phyloP scores from a whole-genome alignment of 1,140 invertebrate genomes.

The Aphaenogaster floridana region DNA sequence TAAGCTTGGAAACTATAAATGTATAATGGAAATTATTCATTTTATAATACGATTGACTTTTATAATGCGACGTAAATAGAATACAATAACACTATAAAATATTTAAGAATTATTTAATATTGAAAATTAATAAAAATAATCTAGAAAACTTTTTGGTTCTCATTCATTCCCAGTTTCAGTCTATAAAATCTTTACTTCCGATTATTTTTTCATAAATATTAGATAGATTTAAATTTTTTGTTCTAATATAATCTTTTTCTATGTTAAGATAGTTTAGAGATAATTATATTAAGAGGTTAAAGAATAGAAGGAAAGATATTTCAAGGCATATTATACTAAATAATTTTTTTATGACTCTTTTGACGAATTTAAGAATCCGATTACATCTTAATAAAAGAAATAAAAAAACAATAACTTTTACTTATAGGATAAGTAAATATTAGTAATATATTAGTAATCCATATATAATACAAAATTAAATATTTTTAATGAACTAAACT shows the following conservation, averaged over 20 bases:
- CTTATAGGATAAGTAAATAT: background rate
- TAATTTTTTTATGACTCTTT: background rate
- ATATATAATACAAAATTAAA: background rate
- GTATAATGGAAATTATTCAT: background rate
- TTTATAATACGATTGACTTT: background rate
- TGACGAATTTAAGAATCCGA: background rate
- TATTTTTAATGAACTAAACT: background rate
- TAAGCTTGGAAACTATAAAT: background rate
- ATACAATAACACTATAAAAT: background rate
- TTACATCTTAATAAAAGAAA: slow-evolving; percentile 10
- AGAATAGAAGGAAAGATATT: background rate
- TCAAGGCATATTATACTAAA: background rate
- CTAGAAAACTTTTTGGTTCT: background rate
- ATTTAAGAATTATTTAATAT: background rate
- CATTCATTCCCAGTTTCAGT: background rate
- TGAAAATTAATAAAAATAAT: background rate
- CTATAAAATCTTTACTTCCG: background rate
- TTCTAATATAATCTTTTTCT: background rate
- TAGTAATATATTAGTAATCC: background rate
- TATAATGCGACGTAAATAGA: background rate
- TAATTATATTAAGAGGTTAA: background rate
- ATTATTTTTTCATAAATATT: slow-evolving; percentile 10
- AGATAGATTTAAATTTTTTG: background rate
- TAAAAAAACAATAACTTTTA: slow-evolving; percentile 2
- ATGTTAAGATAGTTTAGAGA: background rate